Base-by-base conservation (phyloP, 2,888 invertebrate genomes). In the Dolichomitus sp. region DNA sequence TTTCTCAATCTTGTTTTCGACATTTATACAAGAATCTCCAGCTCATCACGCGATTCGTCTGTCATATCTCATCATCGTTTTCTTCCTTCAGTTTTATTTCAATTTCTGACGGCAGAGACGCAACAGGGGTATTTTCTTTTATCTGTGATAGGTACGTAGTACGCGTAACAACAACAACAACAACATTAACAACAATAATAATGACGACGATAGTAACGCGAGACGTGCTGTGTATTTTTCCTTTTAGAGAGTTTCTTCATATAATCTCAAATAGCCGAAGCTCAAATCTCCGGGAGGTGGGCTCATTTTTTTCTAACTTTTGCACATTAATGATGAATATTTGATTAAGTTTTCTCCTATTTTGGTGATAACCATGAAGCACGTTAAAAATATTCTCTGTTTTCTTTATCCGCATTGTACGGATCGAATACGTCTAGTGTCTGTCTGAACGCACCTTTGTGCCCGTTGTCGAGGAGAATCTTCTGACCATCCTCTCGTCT, bases 401-500 rank as follows among this genome's bases (percentile, higher is more conserved):
- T 54, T 54, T 23, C 19, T 23, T 54, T 27, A 27, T 27, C 23
- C 12, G 11, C 30, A 57, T 57, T 27, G 2, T 5, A 57, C 6
- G 57, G 12, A 3, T 6, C 2, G 30, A 57, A 57, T 9, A 2
- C 27, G 27, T 57, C 6, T 12, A 30, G 11, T 4, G 6, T 27
- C 5, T 14, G 9, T 57, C 12, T n/a, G 11, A 9, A 74, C 81
- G 6, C 30, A 87, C 85, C 87, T 85, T 75, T 96, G 87, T 95
- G 94, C 45, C 96, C 96, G 87, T 95, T 96, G 70, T 96, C 95
- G 66, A 96, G 93, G 19, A 96, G 95, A 91, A 98, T 97, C 77
- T 96, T 95, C 91, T 96, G 96, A 78, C 97, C 96, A 90, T 97
- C 97, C 93, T 98, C 98, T 85, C 98, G 95, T 86, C 97, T 95